A percentile compares a stretch with the other conserved stretches of the same genome.
Evolutionary conservation across 2,888 invertebrate species (phyloP).

Genomic region (Podotricha telesiphe): DNA sequence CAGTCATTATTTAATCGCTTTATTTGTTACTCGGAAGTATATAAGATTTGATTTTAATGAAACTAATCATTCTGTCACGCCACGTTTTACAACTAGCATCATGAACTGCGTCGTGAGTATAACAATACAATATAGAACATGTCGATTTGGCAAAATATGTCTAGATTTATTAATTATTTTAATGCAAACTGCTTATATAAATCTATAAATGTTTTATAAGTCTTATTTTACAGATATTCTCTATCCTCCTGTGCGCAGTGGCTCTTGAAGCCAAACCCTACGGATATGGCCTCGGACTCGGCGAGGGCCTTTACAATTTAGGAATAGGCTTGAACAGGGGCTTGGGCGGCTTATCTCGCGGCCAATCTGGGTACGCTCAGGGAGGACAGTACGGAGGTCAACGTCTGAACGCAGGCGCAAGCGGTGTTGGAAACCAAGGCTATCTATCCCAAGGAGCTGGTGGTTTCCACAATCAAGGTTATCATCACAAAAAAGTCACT

Average conservation of each 20-base stretch:
- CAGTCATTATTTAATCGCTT: constrained; percentile 14
- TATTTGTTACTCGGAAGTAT: constrained; percentile 7
- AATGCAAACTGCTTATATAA: not conserved
- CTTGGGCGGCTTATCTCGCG: too few relatives aligned
- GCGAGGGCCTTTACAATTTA: not conserved
- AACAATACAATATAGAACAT: not conserved
- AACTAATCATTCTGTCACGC: not conserved
- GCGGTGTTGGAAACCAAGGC: constrained; percentile 38
- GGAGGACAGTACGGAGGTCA: constrained; percentile 33
- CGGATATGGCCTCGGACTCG: not conserved
- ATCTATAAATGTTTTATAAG: not conserved
- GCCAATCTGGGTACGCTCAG: not conserved
- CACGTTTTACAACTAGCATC: not conserved
- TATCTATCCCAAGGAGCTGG: constrained; percentile 37
- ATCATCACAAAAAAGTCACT: constrained; percentile 41
- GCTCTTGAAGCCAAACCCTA: constrained; percentile 22
- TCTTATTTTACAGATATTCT: constrained; percentile 17
- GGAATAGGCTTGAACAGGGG: constrained; percentile 4
- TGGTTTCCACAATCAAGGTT: constrained; percentile 41
- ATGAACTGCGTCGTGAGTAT: constrained; percentile 34
- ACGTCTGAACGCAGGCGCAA: constrained; percentile 31
- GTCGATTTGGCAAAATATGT: too few relatives aligned
- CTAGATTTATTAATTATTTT: too few relatives aligned
- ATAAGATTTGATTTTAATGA: constrained; percentile 8
- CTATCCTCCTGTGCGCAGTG: constrained; percentile 17